phyloP scores from a whole-genome alignment of 2,113 vertebrate species.

The Phylloscopus trochilus region DNA sequence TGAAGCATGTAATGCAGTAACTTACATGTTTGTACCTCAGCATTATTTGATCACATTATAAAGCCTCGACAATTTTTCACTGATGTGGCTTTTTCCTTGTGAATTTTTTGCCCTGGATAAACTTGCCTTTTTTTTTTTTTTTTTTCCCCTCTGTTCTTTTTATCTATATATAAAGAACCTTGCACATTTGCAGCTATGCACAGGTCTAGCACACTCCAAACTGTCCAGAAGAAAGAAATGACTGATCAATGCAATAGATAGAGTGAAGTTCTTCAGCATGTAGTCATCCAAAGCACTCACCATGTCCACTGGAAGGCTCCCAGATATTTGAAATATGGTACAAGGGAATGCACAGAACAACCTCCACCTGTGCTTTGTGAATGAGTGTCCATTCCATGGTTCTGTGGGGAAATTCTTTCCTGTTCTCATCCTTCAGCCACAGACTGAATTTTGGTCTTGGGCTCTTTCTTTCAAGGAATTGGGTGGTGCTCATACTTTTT shows the following conservation, averaged over 20 bases:
- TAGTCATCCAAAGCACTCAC: background rate
- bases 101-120: background rate
- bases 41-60: background rate
- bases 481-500: background rate
- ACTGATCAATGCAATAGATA: background rate
- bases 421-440: background rate
- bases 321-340: background rate
- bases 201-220: background rate
- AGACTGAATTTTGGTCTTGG: background rate
- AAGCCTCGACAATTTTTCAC: background rate
- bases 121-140: background rate
- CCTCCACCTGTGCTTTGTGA: background rate
- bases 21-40: background rate
- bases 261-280: background rate
- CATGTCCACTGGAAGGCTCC: background rate
- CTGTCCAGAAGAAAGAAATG: background rate
- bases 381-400: rapidly evolving
- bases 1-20: background rate
- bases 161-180: background rate
- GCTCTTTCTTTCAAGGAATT: background rate
- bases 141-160: background rate
- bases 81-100: background rate
- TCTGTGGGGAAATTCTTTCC: background rate
- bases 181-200: background rate
- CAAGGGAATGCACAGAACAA: background rate